Conservation (phyloP, 2,797 vertebrate genomes). For the Macropus fuliginosus region DNA sequence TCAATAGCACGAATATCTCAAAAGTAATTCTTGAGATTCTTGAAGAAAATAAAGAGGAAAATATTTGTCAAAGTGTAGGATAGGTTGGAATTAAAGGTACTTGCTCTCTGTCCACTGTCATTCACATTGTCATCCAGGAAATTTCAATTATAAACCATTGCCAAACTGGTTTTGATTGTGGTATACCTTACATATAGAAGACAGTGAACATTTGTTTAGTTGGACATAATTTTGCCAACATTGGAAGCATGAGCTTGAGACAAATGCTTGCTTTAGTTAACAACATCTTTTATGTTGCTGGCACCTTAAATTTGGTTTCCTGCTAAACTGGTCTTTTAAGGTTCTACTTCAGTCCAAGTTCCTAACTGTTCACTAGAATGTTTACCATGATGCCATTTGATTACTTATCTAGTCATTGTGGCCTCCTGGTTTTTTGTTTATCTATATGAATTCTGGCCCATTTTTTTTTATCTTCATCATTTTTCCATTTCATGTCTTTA, state of each 20-base stretch:
- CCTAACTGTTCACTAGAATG: neutral
- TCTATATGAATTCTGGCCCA: conserved; percentile 32
- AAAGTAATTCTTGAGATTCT: neutral
- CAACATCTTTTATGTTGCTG: neutral
- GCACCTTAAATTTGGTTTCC: neutral
- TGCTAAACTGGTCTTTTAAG: neutral
- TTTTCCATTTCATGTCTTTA: conserved; percentile 6
- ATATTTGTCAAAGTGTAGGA: neutral
- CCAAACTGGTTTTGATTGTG: neutral
- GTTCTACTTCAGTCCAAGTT: conserved; percentile 2
- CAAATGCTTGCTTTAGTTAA: neutral
- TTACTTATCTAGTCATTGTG: neutral
- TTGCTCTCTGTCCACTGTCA: neutral
- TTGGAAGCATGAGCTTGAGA: neutral
- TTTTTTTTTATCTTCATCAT: neutral
- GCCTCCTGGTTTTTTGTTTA: conserved; percentile 1
- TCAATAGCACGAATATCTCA: neutral
- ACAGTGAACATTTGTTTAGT: neutral
- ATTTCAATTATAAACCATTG: neutral
- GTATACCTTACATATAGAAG: neutral
- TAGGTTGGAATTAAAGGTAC: neutral
- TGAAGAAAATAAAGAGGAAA: neutral
- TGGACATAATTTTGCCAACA: neutral
- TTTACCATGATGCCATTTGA: conserved; percentile 23
- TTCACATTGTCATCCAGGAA: neutral